These are phyloP conservation scores for Pedicia rivosa DNA, from an alignment of 2,888 invertebrate genomes.

Conservation along the genomic window DNA sequence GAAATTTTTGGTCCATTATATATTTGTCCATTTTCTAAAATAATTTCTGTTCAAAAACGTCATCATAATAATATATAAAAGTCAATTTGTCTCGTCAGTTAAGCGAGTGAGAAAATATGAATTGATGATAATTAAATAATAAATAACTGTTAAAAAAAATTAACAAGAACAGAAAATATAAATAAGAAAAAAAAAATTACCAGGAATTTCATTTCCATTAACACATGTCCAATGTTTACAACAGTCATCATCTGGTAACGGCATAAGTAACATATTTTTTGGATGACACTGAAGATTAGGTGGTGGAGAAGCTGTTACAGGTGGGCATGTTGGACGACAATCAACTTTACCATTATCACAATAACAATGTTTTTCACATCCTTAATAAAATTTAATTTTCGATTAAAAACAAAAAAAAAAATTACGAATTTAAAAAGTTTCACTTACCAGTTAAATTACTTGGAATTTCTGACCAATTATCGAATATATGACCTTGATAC, in stretches of 20 bases:
- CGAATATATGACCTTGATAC: slow-evolving; percentile 43
- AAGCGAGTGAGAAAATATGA: too few relatives aligned
- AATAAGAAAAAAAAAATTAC: slow-evolving; percentile 12
- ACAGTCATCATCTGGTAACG: slow-evolving; percentile 62
- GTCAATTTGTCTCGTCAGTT: too few relatives aligned
- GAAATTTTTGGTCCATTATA: background rate
- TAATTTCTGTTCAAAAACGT: slow-evolving; percentile 72
- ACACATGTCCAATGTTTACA: slow-evolving; percentile 64
- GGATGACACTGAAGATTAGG: slow-evolving; percentile 54
- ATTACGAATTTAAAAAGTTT: background rate
- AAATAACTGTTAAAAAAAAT: too few relatives aligned
- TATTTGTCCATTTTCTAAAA: slow-evolving; percentile 21
- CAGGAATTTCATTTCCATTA: slow-evolving; percentile 14
- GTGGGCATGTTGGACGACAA: slow-evolving; percentile 67
- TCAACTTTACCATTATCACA: slow-evolving; percentile 79
- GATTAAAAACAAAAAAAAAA: background rate
- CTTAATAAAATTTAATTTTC: slow-evolving; percentile 20
- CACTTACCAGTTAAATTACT: slow-evolving; percentile 42
- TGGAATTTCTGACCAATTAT: slow-evolving; percentile 73
- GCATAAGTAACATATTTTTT: slow-evolving; percentile 43
- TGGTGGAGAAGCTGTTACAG: slow-evolving; percentile 61
- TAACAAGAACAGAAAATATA: too few relatives aligned
- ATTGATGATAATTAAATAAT: too few relatives aligned
- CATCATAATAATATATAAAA: too few relatives aligned
- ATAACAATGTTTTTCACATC: slow-evolving; percentile 73